Percentiles rank a stretch among this genome's conserved stretches.
Conservation (phyloP, 2,113 vertebrate species). For the Neolamprologus kungweensis region DNA sequence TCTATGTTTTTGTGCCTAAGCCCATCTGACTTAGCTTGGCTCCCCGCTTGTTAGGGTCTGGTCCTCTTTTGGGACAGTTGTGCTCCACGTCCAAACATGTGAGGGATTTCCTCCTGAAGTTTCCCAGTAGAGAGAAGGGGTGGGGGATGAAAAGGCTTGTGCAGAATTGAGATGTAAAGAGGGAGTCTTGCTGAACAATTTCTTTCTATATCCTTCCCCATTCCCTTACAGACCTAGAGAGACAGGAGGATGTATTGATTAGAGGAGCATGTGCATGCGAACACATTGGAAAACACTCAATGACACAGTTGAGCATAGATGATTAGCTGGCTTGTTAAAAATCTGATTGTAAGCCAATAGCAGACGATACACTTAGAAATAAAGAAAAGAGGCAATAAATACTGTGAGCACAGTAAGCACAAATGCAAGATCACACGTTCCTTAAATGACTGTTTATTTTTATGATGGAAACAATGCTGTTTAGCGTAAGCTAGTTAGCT, state of each 20-base stretch:
- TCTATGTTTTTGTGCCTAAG: slow-evolving; percentile 64
- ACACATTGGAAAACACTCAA: not conserved
- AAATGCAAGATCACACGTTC: not conserved
- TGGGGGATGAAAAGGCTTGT: slow-evolving; percentile 46
- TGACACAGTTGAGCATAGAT: not conserved
- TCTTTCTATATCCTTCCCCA: slow-evolving; percentile 46
- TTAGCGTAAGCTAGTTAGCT: not conserved
- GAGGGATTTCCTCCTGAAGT: slow-evolving; percentile 63
- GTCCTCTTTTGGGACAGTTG: slow-evolving; percentile 58
- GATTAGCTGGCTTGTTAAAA: not conserved
- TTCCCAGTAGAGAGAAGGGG: slow-evolving; percentile 22
- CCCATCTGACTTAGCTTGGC: slow-evolving; percentile 60
- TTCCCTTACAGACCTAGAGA: slow-evolving; percentile 16
- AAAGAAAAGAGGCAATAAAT: not conserved
- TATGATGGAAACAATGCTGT: not conserved
- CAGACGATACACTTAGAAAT: not conserved
- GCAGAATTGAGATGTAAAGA: slow-evolving; percentile 66
- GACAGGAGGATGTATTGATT: slow-evolving; percentile 5
- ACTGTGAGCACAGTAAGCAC: not conserved
- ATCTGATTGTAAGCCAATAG: not conserved
- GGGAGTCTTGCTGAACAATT: slow-evolving; percentile 57
- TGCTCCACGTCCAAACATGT: slow-evolving; percentile 54
- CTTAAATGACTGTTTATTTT: not conserved
- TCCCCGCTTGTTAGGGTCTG: slow-evolving; percentile 54
- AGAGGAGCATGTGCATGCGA: not conserved